phyloP scores from a whole-genome alignment of 2,113 vertebrate genomes.

The Rattus norvegicus region DNA sequence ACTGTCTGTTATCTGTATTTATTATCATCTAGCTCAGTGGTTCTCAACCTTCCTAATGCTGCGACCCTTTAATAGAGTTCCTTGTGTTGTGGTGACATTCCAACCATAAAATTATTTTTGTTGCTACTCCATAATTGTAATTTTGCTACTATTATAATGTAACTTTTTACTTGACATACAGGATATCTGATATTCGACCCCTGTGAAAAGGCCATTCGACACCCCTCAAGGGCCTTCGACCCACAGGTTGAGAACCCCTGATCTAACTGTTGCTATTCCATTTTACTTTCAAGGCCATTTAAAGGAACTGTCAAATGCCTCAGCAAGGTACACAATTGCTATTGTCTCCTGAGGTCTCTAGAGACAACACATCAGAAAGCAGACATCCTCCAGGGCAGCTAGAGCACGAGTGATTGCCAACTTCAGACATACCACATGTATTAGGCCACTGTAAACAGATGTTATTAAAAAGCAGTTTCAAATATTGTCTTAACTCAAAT shows the following conservation, averaged over 20 bases:
- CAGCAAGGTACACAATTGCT: conserved; percentile 42
- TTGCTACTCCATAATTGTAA: background rate
- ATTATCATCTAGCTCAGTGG: conserved; percentile 30
- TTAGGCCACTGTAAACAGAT: conserved; percentile 50
- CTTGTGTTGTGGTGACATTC: background rate
- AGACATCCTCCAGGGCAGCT: conserved; percentile 63
- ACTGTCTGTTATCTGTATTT: background rate
- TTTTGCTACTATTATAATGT: background rate
- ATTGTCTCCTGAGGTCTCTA: conserved; percentile 45
- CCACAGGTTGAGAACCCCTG: background rate
- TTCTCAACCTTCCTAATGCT: background rate
- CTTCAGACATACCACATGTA: conserved; percentile 55
- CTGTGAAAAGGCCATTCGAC: background rate
- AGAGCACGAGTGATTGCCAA: conserved; percentile 51
- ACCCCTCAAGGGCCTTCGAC: background rate
- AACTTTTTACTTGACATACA: background rate
- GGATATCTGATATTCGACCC: background rate
- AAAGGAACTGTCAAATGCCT: conserved; percentile 55
- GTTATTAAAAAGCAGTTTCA: conserved; percentile 51
- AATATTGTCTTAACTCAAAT: conserved; percentile 51
- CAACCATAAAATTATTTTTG: background rate
- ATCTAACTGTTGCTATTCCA: conserved; percentile 2
- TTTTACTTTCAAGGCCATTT: conserved; percentile 58
- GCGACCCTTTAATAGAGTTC: background rate
- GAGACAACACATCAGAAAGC: conserved; percentile 33